Evolutionary conservation across 2,888 invertebrate genomes (phyloP).

Genomic region (Aphidoletes aphidimyza): DNA sequence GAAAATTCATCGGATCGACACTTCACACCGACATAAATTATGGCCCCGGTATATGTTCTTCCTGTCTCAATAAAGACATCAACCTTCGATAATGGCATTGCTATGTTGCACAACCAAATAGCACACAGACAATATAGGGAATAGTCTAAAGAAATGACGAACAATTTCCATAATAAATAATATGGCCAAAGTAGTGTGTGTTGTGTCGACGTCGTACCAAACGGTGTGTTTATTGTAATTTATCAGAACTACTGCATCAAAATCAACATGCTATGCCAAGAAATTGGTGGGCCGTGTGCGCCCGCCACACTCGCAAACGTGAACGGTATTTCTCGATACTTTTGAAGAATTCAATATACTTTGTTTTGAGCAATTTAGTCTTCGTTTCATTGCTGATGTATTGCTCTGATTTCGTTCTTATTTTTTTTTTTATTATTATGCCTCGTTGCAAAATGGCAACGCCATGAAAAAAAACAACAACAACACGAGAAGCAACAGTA

Average conservation of each 20-base stretch:
- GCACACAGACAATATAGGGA: not conserved
- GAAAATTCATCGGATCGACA: conserved; percentile 45
- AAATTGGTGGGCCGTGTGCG: not conserved
- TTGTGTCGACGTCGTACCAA: not conserved
- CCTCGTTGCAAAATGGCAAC: not conserved
- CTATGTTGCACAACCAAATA: not conserved
- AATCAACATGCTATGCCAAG: not conserved
- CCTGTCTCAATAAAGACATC: conserved; percentile 53
- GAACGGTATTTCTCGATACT: not conserved
- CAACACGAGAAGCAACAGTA: not conserved
- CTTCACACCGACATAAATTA: conserved; percentile 44
- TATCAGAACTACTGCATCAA: conserved; percentile 44
- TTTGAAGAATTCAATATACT: not conserved
- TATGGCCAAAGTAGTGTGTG: not conserved
- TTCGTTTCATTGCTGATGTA: conserved; percentile 6
- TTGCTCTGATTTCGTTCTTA: not conserved
- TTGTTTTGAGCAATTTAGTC: not conserved
- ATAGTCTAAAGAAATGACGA: conserved; percentile 34
- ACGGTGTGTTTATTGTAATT: conserved; percentile 52
- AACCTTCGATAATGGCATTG: not conserved
- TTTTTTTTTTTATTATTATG: not conserved
- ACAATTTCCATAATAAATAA: conserved; percentile 27
- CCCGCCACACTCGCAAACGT: not conserved
- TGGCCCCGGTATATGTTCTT: conserved; percentile 14
- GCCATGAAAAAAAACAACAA: not conserved